These are phyloP conservation scores for Scytalopus superciliaris DNA, from an alignment of 2,113 vertebrate species.

Conservation along the genomic window DNA sequence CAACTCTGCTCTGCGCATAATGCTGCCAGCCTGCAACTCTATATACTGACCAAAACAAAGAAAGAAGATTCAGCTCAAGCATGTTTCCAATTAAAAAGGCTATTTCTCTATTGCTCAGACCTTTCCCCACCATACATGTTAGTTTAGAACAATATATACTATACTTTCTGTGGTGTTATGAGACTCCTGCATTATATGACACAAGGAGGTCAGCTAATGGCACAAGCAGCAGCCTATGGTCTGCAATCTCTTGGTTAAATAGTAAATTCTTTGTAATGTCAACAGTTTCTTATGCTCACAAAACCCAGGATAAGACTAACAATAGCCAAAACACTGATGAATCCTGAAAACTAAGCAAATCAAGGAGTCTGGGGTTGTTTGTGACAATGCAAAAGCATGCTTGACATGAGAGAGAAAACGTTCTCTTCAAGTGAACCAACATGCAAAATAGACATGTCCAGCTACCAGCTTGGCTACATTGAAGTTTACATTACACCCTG, in stretches of 20 bases:
- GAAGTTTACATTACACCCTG: background rate
- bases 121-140: rapidly evolving
- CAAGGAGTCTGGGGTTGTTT: background rate
- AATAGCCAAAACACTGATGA: background rate
- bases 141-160: background rate
- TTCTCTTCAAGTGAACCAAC: background rate
- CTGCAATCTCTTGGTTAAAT: background rate
- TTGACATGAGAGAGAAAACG: background rate
- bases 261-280: background rate
- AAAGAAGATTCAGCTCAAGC: background rate
- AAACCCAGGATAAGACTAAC: background rate
- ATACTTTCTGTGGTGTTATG: background rate
- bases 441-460: background rate
- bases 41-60: background rate
- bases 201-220: background rate
- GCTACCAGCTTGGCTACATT: background rate
- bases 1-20: background rate
- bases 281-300: background rate
- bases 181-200: background rate
- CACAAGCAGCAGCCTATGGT: background rate
- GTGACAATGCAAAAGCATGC: background rate
- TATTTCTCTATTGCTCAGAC: background rate
- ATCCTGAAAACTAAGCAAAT: background rate
- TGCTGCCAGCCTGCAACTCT: background rate
- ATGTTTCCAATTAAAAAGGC: background rate